phyloP scores from a whole-genome alignment of 2,797 vertebrate genomes.

The Falco rusticolus region DNA sequence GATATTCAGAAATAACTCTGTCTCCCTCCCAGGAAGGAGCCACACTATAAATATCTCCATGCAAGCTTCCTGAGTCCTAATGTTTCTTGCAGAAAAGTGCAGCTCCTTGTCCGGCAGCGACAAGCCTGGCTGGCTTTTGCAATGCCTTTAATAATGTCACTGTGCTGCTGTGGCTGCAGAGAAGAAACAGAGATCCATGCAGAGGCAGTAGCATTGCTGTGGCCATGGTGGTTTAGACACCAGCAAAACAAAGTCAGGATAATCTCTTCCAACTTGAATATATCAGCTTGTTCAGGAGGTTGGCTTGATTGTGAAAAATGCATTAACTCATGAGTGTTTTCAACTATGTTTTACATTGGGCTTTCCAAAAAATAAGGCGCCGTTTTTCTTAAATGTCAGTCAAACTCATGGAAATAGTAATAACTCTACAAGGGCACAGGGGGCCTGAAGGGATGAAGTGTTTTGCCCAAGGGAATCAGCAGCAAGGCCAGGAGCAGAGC shows the following conservation, averaged over 20 bases:
- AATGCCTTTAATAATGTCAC: background rate
- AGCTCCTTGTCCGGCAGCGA: background rate
- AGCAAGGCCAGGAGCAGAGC: background rate
- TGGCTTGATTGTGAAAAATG: background rate
- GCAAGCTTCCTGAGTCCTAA: background rate
- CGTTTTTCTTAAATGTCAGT: background rate
- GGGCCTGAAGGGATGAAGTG: background rate
- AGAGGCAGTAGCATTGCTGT: background rate
- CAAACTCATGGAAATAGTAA: background rate
- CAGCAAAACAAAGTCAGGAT: background rate
- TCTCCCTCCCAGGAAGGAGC: conserved; percentile 14
- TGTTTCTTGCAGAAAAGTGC: background rate
- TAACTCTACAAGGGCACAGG: background rate
- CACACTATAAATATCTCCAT: conserved; percentile 18
- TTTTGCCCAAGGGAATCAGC: background rate
- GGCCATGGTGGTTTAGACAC: background rate
- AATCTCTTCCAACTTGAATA: background rate
- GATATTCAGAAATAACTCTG: conserved; percentile 29
- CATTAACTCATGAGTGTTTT: background rate
- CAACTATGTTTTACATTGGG: background rate
- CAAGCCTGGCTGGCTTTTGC: background rate
- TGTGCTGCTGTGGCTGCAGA: background rate
- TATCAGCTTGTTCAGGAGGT: background rate
- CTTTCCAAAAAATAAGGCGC: background rate
- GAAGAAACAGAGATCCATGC: fast-evolving